These are phyloP conservation scores for Chaetophractus vellerosus DNA, from an alignment of 2,797 vertebrate species.

Conservation along the genomic window DNA sequence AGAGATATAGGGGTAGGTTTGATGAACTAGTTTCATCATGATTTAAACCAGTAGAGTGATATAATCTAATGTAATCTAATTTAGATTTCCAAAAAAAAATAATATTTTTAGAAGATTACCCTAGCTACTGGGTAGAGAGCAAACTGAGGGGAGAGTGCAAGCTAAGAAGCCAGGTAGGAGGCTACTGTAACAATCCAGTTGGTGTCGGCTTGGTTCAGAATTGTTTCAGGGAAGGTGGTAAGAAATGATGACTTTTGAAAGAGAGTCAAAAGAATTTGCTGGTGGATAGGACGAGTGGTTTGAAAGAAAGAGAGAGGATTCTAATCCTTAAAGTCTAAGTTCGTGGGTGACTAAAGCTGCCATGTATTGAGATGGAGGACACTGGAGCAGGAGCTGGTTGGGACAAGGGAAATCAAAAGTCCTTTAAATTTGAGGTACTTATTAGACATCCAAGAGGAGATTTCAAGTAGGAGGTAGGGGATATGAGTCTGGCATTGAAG, in stretches of 20 bases:
- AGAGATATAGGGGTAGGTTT: not conserved
- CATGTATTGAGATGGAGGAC: not conserved
- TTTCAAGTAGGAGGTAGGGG: not conserved
- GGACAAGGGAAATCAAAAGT: not conserved
- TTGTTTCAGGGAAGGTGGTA: not conserved
- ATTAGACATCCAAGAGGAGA: not conserved
- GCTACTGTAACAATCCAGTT: not conserved
- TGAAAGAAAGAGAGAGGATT: not conserved
- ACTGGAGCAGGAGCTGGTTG: not conserved
- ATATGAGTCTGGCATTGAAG: not conserved
- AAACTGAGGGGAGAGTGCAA: not conserved
- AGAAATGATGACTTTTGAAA: not conserved
- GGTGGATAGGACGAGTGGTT: not conserved
- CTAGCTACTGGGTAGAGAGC: not conserved
- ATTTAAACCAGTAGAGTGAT: not conserved
- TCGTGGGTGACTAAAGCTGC: not conserved
- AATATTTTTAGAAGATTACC: not conserved
- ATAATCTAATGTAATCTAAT: no score
- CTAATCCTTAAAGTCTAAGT: slow-evolving; percentile 16
- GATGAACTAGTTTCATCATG: not conserved
- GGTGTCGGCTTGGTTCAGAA: not conserved
- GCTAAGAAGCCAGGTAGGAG: not conserved
- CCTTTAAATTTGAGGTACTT: not conserved
- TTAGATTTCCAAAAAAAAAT: no score
- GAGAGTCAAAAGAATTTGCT: not conserved